Conservation (phyloP, 2,888 invertebrate species). For the Caenorhabditis sp. region DNA sequence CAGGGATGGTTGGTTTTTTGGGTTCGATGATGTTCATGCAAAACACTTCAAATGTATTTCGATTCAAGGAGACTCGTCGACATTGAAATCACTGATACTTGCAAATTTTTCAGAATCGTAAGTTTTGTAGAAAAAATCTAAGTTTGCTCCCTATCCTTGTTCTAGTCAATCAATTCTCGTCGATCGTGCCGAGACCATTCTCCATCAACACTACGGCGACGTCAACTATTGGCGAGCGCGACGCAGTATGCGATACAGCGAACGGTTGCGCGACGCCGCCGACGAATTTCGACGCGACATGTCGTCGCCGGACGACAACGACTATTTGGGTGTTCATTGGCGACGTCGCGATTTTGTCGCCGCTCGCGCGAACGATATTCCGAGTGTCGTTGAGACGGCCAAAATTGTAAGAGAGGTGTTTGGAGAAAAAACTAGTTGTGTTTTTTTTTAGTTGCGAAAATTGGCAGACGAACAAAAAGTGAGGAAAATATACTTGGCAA, state of each 20-base stretch:
- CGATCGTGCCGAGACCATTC: slow-evolving; percentile 80
- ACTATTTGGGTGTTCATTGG: slow-evolving; percentile 86
- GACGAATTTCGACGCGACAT: slow-evolving; percentile 78
- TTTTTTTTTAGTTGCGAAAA: slow-evolving; percentile 32
- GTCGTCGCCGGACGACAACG: slow-evolving; percentile 73
- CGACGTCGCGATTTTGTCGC: slow-evolving; percentile 86
- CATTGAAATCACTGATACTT: slow-evolving; percentile 50
- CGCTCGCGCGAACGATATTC: slow-evolving; percentile 80
- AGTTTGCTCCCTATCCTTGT: too few relatives aligned
- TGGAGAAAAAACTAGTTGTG: slow-evolving; percentile 5
- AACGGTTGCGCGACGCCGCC: slow-evolving; percentile 78
- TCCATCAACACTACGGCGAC: slow-evolving; percentile 88
- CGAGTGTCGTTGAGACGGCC: slow-evolving; percentile 81
- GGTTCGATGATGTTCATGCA: slow-evolving; percentile 78
- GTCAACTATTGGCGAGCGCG: slow-evolving; percentile 80
- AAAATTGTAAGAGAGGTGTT: slow-evolving; percentile 40
- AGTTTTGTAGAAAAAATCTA: too few relatives aligned
- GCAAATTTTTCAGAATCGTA: not conserved
- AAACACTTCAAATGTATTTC: slow-evolving; percentile 80
- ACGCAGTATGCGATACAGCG: slow-evolving; percentile 88
- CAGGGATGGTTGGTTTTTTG: slow-evolving; percentile 78
- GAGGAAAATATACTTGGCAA: slow-evolving; percentile 56
- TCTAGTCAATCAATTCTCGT: slow-evolving; percentile 72
- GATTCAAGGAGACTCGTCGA: slow-evolving; percentile 72
- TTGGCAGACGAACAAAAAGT: slow-evolving; percentile 40